phyloP scores from a whole-genome alignment of 2,888 invertebrate genomes.

The Elmis aenea region DNA sequence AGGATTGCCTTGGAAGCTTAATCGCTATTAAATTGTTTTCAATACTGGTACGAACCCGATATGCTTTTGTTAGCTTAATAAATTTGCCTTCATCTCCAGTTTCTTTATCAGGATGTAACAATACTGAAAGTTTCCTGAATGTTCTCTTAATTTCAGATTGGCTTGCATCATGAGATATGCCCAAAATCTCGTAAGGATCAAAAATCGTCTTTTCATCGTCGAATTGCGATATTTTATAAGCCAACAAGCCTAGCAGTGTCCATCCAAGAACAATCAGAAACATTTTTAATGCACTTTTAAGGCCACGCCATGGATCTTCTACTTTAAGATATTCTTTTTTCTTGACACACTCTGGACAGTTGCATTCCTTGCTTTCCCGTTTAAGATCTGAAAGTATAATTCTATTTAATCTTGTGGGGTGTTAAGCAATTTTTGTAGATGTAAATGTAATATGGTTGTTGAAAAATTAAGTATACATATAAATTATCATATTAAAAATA shows the following conservation, averaged over 20 bases:
- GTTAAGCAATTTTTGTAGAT: too few species aligned
- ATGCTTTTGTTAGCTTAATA: slow-evolving; percentile 93
- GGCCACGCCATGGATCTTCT: slow-evolving; percentile 83
- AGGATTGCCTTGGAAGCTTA: too few species aligned
- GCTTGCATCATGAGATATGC: slow-evolving; percentile 80
- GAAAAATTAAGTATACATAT: too few species aligned
- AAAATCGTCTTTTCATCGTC: slow-evolving; percentile 98
- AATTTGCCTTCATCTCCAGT: slow-evolving; percentile 96
- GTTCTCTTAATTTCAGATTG: slow-evolving; percentile 90
- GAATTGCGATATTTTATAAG: slow-evolving; percentile 92
- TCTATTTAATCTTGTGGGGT: too few species aligned
- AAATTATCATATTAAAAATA: too few species aligned
- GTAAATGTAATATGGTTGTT: too few species aligned
- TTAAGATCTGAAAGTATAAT: slow-evolving; percentile 71
- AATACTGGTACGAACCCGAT: slow-evolving; percentile 61
- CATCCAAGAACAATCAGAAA: slow-evolving; percentile 75
- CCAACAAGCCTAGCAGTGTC: slow-evolving; percentile 72
- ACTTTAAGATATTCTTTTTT: slow-evolving; percentile 78
- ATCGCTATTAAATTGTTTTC: too few species aligned
- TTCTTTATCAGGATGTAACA: slow-evolving; percentile 96
- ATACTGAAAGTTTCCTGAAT: slow-evolving; percentile 87
- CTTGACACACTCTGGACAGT: slow-evolving; percentile 81
- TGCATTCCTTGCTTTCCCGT: slow-evolving; percentile 73
- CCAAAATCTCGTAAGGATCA: slow-evolving; percentile 96
- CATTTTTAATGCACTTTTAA: slow-evolving; percentile 77